Evolutionary conservation across 2,888 invertebrate genomes (phyloP), one percentile per base, ranked within the genome.

Genomic region (Hyles lineata): DNA sequence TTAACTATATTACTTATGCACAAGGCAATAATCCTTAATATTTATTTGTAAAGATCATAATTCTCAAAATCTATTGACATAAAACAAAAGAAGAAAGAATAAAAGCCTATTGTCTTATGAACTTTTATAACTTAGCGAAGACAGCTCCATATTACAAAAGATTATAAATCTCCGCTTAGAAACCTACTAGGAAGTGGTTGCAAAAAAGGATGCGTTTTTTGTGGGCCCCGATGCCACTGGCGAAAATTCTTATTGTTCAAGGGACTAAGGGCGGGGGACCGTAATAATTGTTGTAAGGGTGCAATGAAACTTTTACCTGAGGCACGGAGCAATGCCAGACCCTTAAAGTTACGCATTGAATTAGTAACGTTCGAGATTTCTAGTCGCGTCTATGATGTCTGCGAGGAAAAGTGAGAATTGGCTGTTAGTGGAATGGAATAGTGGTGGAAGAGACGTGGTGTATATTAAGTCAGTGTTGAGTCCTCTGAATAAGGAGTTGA

Each of bases 271-370:
- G 89, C 88, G 90, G 89, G 92, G 90, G 87, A 83, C 77, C 82
- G 88, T 87, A 88, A 86, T 89, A 86, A 87, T 84, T 88, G 86
- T 87, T 89, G 85, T 88, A 87, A 89, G 91, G 92, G 92, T 89
- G 88, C 85, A 92, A 92, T 91, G 86, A 84, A 90, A 91, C 86
- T 91, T 91, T 91, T 93, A 92, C 92, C 93, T 93, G 93, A 81
- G 85, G 82, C 80, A 83, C 76, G 80, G 75, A 77, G 77, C 76
- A 76, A 74, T 73, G 73, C 75, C 74, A 78, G 77, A 75, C 73
- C 62, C 70, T 50, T 70, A 43, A 61, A 70, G 60, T 70, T 73
- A 62, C 52, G 55, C 61, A 73, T 60, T 70, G 32, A 70, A 50
- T 70, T 23, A 62, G 61, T 70, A 72, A 70, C 73, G 73, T 67